Base-by-base conservation (phyloP, 1,140 invertebrate species). In the Reticulitermes speratus region DNA sequence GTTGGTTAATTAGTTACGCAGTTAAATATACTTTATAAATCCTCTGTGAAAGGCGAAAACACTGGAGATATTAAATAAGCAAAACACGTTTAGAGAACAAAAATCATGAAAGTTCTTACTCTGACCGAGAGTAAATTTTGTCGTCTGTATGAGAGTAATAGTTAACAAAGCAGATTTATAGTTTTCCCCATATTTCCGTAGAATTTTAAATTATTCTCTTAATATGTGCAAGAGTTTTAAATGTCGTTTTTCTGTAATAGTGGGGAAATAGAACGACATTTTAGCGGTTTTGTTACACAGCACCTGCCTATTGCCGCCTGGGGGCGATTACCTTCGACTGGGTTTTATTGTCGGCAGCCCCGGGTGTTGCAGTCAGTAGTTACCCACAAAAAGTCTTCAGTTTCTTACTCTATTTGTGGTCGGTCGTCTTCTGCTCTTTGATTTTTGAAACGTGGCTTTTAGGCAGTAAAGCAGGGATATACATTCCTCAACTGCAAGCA, bases 211-310 rank as follows among this genome's bases (percentile, higher is more conserved):
- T 19, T 55, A 21, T 30, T 25, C 1, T 75, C 2, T 30, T 2
- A 75, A 75, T 75, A 5, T 3, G n/a, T 30, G 25, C 65, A 75
- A 12, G 3, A 30, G n/a, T 75, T 25, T 75, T 75, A 75, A 75
- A 75, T 75, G n/a, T 75, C n/a, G n/a, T 30, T 75, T 75, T 75
- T 75, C 25, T 75, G 65, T 75, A n/a, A 75, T 75, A 30, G n/a
- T 75, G 65, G 65, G 7, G 65, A 75, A 55, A 30, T 8, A 16
- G 65, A 75, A 25, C 65, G 65, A 16, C 65, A n/a, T 30, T 65
- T 65, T n/a, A 65, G 59, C 59, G 59, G 59, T 65, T 65, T 65
- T 65, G 59, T 19, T n/a, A n/a, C 12, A 21, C 1, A 75, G n/a
- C 65, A 75, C 65, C 65, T 75, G 65, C 65, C n/a, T 14, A 30